Evolutionary conservation across 2,113 vertebrate genomes (phyloP).

Genomic region (Salvator merianae): DNA sequence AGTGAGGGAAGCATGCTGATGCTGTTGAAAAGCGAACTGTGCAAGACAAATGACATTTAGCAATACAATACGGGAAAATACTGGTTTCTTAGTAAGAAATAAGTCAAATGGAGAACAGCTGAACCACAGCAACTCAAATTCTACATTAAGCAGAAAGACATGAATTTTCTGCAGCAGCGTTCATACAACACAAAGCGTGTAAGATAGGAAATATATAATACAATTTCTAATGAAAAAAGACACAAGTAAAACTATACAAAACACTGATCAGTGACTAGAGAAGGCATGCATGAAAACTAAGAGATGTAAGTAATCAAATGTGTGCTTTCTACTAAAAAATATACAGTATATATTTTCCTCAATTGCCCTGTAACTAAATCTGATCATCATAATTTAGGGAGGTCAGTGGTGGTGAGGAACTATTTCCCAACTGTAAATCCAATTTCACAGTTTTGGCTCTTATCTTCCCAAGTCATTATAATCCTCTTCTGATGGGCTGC

Average conservation of each 20-base stretch:
- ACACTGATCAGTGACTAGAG: neutral
- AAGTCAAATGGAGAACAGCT: slow-evolving; percentile 12
- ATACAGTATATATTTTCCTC: neutral
- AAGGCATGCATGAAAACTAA: neutral
- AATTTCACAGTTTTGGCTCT: neutral
- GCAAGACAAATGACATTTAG: neutral
- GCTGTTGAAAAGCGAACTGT: neutral
- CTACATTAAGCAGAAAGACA: neutral
- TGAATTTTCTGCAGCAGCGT: neutral
- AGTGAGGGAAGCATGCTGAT: neutral
- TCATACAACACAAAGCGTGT: neutral
- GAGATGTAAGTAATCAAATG: neutral
- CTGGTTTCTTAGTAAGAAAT: neutral
- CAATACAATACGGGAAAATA: neutral
- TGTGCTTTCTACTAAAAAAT: neutral
- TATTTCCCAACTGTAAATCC: neutral
- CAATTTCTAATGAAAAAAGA: neutral
- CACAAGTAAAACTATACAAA: neutral
- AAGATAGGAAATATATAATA: neutral
- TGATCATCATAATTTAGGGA: neutral
- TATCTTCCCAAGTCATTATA: neutral
- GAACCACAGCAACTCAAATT: neutral
- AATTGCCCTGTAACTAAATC: neutral
- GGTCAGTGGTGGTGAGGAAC: neutral
- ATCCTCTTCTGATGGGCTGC: no score